A percentile compares a stretch with the other conserved stretches of the same genome.
phyloP scores from a whole-genome alignment of 1,140 invertebrate genomes.

The Adoxophyes honmai region DNA sequence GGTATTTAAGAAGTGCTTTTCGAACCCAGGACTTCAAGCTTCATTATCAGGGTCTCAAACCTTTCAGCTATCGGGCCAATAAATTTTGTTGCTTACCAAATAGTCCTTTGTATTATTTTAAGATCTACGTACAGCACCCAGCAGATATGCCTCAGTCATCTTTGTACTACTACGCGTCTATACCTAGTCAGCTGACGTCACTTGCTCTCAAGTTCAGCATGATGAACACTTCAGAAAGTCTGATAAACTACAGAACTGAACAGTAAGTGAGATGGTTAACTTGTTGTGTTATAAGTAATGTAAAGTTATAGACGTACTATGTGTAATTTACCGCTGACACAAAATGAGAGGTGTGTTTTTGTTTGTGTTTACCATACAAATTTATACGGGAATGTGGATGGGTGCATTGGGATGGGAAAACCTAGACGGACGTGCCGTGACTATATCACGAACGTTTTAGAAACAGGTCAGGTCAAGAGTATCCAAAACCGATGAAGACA shows the following conservation, averaged over 20 bases:
- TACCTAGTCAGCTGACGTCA: neutral
- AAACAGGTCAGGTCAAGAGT: too few relatives aligned
- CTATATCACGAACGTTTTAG: too few relatives aligned
- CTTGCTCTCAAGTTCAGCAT: slow-evolving; percentile 16
- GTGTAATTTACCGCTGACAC: too few relatives aligned
- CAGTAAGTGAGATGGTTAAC: slow-evolving; percentile 7
- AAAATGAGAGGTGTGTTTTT: too few relatives aligned
- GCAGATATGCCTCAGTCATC: slow-evolving; percentile 18
- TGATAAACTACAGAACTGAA: neutral
- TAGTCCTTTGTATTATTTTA: neutral
- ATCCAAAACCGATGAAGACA: too few relatives aligned
- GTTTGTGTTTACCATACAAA: too few relatives aligned
- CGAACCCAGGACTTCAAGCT: too few relatives aligned
- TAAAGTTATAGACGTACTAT: too few relatives aligned
- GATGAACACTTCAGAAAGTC: slow-evolving; percentile 6
- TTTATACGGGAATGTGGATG: too few relatives aligned
- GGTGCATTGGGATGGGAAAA: too few relatives aligned
- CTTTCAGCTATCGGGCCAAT: neutral
- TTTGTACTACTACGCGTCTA: slow-evolving; percentile 9
- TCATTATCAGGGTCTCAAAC: neutral
- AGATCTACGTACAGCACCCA: slow-evolving; percentile 21
- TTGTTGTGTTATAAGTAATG: neutral
- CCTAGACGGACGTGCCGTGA: too few relatives aligned
- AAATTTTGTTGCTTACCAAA: neutral
- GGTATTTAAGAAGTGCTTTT: too few relatives aligned